A percentile compares a stretch with the other conserved stretches of the same genome.
phyloP scores from a whole-genome alignment of 37 sponge, comb jelly and placozoan species.

The Eunapius fragilis region DNA sequence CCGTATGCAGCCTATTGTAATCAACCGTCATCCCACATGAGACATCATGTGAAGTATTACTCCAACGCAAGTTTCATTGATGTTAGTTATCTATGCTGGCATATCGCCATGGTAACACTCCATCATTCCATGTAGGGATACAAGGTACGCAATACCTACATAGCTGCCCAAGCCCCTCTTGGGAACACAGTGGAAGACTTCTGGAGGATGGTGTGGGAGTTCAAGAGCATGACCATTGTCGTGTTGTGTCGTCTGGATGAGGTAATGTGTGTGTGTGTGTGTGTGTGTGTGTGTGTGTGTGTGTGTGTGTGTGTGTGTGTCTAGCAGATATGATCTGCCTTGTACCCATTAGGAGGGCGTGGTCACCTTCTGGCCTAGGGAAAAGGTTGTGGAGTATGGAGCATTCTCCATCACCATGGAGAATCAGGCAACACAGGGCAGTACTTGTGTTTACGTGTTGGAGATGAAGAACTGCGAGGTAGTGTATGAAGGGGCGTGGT shows the following conservation, averaged over 20 bases:
- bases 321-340: neutral
- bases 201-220: constrained; percentile 82
- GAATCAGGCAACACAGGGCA: neutral
- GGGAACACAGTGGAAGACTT: constrained; percentile 55
- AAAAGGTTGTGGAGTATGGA: neutral
- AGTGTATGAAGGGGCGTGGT: neutral
- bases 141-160: constrained; percentile 35
- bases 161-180: constrained; percentile 71
- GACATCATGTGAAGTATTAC: neutral
- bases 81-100: neutral
- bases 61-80: neutral
- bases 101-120: neutral
- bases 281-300: neutral
- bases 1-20: neutral
- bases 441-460: neutral
- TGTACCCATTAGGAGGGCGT: neutral
- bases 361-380: neutral
- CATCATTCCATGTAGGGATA: constrained; percentile 22
- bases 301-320: neutral
- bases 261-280: constrained; percentile 23
- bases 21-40: neutral
- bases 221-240: constrained; percentile 38
- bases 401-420: neutral
- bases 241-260: constrained; percentile 58
- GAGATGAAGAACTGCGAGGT: neutral